phyloP scores from a whole-genome alignment of 2,888 invertebrate species.

The Andrena praecox region DNA sequence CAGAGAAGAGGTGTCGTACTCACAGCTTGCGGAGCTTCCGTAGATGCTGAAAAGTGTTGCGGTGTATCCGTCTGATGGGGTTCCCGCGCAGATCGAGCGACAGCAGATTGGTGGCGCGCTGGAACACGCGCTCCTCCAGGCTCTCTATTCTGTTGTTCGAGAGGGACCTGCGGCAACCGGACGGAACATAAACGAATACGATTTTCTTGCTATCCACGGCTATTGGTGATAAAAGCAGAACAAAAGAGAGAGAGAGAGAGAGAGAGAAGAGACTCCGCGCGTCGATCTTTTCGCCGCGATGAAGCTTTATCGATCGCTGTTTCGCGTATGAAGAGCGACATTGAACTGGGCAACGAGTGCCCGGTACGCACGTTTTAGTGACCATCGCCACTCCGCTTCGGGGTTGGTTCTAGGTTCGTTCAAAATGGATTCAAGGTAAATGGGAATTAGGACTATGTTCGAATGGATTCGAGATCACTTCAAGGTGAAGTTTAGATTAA shows the following conservation, averaged over 20 bases:
- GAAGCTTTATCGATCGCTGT: neutral
- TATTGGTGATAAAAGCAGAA: constrained; percentile 20
- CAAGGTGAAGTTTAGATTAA: too few species aligned
- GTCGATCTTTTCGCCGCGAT: constrained; percentile 16
- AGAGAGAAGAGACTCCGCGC: constrained; percentile 1
- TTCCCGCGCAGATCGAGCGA: constrained; percentile 92
- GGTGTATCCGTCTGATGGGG: constrained; percentile 80
- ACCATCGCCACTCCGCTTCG: neutral
- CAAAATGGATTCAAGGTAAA: neutral
- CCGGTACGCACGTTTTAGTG: neutral
- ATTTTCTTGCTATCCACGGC: constrained; percentile 42
- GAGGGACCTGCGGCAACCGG: constrained; percentile 88
- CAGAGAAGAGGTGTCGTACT: constrained; percentile 84
- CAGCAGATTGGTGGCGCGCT: constrained; percentile 89
- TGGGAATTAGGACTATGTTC: too few species aligned
- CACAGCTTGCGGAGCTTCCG: constrained; percentile 92
- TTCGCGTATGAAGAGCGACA: neutral
- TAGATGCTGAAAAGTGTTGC: constrained; percentile 86
- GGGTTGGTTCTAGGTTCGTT: neutral
- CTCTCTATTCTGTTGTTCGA: constrained; percentile 93
- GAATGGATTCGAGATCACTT: too few species aligned
- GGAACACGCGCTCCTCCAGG: constrained; percentile 90
- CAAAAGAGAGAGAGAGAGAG: constrained; percentile 2
- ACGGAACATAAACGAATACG: constrained; percentile 55
- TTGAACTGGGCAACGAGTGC: neutral